Base-by-base conservation (phyloP, 1,140 invertebrate genomes). In the Octopus bimaculoides region DNA sequence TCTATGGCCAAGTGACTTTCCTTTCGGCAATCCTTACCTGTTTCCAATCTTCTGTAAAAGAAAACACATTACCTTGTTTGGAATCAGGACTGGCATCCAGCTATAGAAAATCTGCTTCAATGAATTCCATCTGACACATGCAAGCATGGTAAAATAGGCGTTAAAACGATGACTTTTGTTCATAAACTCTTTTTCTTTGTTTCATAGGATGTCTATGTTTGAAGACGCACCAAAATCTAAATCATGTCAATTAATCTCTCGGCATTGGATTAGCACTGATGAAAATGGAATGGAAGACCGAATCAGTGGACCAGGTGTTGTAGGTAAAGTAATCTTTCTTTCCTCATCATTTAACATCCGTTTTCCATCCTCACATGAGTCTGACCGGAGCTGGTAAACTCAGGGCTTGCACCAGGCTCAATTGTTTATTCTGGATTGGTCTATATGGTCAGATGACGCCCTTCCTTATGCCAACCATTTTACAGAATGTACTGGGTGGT, bases 281-380 rank as follows among this genome's bases (percentile, higher is more conserved):
- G 86, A 85, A 52, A 80, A 86, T 79, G 87, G 85, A 0, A 77
- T 79, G 12, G 86, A 85, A 74, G 87, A 88, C 71, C 78, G 71
- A 79, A 85, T 88, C n/a, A 80, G 84, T 82, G 87, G 87, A 14
- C 85, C 85, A 74, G 87, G 87, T 17, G 87, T 88, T 80, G 86
- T 88, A 17, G 87, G 86, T 87, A 79, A 10, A 78, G 75, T 52
- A 56, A 14, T n/a, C 61, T 12, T 66, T n/a, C 1, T n/a, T 14
- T 14, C n/a, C 2, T n/a, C 61, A 14, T 12, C n/a, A 66, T 66
- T 14, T 12, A n/a, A 14, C n/a, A 14, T 14, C 12, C n/a, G 61
- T 14, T 66, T 14, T 66, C 12, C 61, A n/a, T 9, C 61, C 9
- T n/a, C 61, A 9, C n/a, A 66, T 66, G n/a, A 10, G 9, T 66